Conservation (phyloP, 2,888 invertebrate species). For the Neoscelio sp. region DNA sequence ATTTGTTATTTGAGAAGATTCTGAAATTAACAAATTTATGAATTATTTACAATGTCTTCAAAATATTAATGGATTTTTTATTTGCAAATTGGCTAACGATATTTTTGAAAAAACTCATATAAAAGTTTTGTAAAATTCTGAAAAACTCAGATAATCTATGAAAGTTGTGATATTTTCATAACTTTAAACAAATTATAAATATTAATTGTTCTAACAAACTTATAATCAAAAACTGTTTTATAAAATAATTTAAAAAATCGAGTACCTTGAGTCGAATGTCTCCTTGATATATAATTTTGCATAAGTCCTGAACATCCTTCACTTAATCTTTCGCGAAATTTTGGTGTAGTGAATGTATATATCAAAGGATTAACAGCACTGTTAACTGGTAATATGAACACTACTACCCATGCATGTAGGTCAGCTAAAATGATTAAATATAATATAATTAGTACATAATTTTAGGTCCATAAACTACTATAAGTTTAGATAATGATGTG, state of each 20-base stretch:
- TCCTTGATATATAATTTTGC: constrained; percentile 71
- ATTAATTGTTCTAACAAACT: too few species aligned
- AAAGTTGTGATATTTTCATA: too few species aligned
- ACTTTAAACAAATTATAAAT: too few species aligned
- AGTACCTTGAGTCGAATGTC: constrained; percentile 66
- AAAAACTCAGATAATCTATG: too few species aligned
- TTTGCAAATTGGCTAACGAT: too few species aligned
- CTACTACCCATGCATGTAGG: constrained; percentile 87
- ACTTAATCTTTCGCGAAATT: constrained; percentile 85
- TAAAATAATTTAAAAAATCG: background rate
- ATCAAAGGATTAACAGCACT: constrained; percentile 87
- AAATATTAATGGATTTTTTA: too few species aligned
- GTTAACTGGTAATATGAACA: constrained; percentile 88
- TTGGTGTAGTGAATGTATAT: constrained; percentile 88
- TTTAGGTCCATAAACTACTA: too few species aligned
- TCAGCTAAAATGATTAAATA: constrained; percentile 85
- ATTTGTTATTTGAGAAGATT: constrained; percentile 50
- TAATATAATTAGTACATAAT: too few species aligned
- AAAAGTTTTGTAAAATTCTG: too few species aligned
- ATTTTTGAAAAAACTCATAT: too few species aligned
- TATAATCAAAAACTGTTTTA: background rate
- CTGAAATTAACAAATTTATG: constrained; percentile 24
- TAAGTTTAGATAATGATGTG: too few species aligned
- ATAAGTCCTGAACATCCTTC: constrained; percentile 76
- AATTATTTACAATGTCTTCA: too few species aligned